phyloP scores from a whole-genome alignment of 2,888 invertebrate genomes.

The Thyatira batis region DNA sequence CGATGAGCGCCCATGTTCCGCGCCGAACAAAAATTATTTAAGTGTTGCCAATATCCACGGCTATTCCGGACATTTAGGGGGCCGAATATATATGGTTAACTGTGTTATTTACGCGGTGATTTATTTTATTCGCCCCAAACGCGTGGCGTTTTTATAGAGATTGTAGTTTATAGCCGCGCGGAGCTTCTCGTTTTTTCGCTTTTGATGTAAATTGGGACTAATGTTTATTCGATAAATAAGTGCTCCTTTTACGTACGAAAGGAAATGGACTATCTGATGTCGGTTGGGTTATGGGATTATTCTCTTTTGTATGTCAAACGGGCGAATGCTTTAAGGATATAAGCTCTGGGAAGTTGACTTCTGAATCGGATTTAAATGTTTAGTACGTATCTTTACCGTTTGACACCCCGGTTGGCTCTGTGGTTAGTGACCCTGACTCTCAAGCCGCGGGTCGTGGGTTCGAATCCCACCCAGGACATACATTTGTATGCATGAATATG shows the following conservation, averaged over 20 bases:
- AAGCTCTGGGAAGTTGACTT: too few species aligned
- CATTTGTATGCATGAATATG: too few species aligned
- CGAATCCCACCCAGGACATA: too few species aligned
- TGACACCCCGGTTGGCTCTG: too few species aligned
- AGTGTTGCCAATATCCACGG: slow-evolving; percentile 61
- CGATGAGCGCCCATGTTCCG: slow-evolving; percentile 42
- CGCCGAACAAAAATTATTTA: slow-evolving; percentile 50
- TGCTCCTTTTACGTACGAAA: not conserved
- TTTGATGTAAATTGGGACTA: slow-evolving; percentile 23
- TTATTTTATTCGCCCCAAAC: slow-evolving; percentile 55
- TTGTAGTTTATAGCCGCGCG: slow-evolving; percentile 33
- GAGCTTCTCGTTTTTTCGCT: slow-evolving; percentile 28
- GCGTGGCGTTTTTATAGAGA: slow-evolving; percentile 38
- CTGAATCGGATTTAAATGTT: not conserved
- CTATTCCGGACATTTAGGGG: slow-evolving; percentile 50
- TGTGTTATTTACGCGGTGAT: slow-evolving; percentile 65
- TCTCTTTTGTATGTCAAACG: not conserved
- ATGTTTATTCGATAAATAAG: slow-evolving; percentile 11
- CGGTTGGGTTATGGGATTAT: not conserved
- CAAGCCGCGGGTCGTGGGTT: too few species aligned
- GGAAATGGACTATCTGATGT: not conserved
- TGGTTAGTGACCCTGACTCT: too few species aligned
- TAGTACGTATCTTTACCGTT: not conserved
- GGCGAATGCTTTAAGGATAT: too few species aligned
- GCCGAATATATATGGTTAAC: slow-evolving; percentile 62